Conservation (phyloP, 2,113 vertebrate species). For the Eptesicus fuscus region DNA sequence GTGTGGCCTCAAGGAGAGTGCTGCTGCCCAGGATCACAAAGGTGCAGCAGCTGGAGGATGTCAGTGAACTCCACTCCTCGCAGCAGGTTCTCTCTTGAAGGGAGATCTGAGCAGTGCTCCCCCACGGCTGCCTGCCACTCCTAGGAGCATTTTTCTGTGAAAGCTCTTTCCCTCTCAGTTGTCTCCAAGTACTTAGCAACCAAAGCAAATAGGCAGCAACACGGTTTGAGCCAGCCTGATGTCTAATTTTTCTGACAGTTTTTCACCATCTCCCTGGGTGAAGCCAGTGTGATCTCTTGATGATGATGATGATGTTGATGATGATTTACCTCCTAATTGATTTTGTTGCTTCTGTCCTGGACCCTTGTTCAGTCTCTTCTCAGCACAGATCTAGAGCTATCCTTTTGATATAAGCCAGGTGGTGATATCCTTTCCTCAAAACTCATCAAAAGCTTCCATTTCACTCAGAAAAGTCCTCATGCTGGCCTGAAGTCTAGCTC, state of each 20-base stretch:
- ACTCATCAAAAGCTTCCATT: not conserved
- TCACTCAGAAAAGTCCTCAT: not conserved
- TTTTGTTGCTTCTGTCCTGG: not conserved
- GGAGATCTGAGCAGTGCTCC: not conserved
- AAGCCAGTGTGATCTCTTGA: not conserved
- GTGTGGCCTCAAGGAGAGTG: not conserved
- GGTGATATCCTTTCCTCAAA: not conserved
- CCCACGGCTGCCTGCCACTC: not conserved
- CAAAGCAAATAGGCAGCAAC: not conserved
- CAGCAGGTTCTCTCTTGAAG: not conserved
- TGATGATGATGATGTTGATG: too few species aligned
- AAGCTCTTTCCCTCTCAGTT: too few species aligned
- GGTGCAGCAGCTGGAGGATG: not conserved
- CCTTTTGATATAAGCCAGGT: not conserved
- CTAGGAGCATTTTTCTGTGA: not conserved
- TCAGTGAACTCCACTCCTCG: not conserved
- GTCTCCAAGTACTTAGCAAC: not conserved
- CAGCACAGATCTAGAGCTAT: not conserved
- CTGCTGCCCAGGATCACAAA: not conserved
- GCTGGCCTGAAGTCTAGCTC: not conserved
- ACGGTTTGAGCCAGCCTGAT: not conserved
- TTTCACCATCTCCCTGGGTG: not conserved
- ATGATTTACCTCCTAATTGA: not conserved
- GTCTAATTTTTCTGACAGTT: not conserved
- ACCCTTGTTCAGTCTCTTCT: not conserved